phyloP scores from a whole-genome alignment of 2,888 invertebrate genomes.

The Synergus gifuensis region DNA sequence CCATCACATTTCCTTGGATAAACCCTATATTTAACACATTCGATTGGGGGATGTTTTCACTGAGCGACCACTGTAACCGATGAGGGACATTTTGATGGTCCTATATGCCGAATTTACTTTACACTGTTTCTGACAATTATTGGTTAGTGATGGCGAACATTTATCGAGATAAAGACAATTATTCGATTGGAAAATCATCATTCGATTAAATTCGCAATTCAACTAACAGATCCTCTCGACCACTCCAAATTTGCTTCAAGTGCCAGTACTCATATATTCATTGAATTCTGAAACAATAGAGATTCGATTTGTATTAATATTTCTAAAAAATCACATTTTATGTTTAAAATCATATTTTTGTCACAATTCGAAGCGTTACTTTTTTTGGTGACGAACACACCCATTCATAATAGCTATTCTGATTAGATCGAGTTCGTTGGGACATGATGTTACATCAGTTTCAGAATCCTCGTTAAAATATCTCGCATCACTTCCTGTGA shows the following conservation, averaged over 20 bases:
- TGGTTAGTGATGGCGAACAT: neutral
- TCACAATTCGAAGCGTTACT: too few species aligned
- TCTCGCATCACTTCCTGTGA: neutral
- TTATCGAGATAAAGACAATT: neutral
- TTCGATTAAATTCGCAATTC: neutral
- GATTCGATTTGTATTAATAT: too few species aligned
- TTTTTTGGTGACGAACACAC: neutral
- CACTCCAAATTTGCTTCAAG: neutral
- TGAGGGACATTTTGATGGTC: neutral
- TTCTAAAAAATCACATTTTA: too few species aligned
- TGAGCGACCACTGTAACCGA: neutral
- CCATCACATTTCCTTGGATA: neutral
- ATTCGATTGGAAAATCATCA: neutral
- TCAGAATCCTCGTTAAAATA: constrained; percentile 16
- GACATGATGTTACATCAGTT: neutral
- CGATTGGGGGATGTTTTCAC: neutral
- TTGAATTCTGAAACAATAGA: neutral
- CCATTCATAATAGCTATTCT: neutral
- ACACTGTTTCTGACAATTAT: constrained; percentile 26
- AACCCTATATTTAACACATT: constrained; percentile 5
- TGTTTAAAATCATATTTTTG: too few species aligned
- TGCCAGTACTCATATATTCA: neutral
- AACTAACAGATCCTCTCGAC: neutral
- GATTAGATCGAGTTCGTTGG: neutral
- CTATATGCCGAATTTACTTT: neutral